Percentiles rank a stretch among this genome's conserved stretches.
Conservation (phyloP, 1,140 invertebrate genomes). For the Drosophila nikananu region DNA sequence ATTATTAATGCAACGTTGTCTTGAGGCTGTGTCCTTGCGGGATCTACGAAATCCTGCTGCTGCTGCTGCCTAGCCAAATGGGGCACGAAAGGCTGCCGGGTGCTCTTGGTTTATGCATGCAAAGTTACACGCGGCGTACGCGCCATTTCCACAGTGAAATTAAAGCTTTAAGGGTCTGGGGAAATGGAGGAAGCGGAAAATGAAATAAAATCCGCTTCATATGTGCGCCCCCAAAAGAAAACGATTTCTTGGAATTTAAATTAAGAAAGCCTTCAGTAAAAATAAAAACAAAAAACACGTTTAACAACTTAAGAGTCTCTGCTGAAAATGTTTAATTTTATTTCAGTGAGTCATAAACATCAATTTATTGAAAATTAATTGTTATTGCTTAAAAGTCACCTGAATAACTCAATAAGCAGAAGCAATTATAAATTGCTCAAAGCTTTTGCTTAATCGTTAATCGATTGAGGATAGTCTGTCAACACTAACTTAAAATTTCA, state of each 20-base stretch:
- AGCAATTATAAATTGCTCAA: neutral
- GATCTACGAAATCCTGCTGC: conserved; percentile 1
- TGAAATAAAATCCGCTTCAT: conserved; percentile 5
- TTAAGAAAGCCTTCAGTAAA: neutral
- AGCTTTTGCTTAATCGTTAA: neutral
- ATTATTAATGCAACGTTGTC: conserved; percentile 70
- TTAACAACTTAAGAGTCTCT: neutral
- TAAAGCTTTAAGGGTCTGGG: conserved; percentile 36
- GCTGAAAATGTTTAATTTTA: no score
- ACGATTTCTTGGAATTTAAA: neutral
- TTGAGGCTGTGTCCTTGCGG: conserved; percentile 31
- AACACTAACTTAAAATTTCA: conserved; percentile 22
- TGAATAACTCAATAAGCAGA: neutral
- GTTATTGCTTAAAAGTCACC: neutral
- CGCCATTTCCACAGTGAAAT: conserved; percentile 48
- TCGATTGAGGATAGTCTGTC: neutral
- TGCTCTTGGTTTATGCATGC: conserved; percentile 70
- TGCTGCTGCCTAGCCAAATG: conserved; percentile 41
- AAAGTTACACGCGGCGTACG: conserved; percentile 72
- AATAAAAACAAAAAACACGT: neutral
- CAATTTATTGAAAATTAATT: neutral
- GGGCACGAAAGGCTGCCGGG: conserved; percentile 40
- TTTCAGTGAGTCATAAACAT: neutral
- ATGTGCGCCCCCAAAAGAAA: neutral
- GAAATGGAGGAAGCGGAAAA: conserved; percentile 6